These are phyloP conservation scores for Bufo gargarizans DNA, from an alignment of 2,113 vertebrate genomes.

Conservation along the genomic window DNA sequence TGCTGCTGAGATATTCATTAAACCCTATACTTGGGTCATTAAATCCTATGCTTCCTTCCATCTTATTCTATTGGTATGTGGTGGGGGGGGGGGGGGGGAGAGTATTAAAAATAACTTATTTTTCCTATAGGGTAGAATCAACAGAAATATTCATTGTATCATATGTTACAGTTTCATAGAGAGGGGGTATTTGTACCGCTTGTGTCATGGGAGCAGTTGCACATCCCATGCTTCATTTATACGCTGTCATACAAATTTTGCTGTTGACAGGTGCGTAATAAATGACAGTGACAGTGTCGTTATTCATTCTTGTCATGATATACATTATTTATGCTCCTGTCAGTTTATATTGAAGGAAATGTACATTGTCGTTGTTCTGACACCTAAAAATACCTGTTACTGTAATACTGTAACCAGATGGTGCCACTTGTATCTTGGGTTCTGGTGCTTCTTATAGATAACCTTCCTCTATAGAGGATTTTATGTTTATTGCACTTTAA, in stretches of 20 bases:
- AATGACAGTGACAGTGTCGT: neutral
- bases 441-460: neutral
- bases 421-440: neutral
- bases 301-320: neutral
- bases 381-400: neutral
- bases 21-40: neutral
- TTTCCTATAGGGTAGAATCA: neutral
- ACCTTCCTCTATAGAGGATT: neutral
- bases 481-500: neutral
- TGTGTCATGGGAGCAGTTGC: neutral
- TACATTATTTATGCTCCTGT: constrained; percentile 15
- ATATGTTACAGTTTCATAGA: neutral
- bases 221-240: neutral
- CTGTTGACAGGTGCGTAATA: neutral
- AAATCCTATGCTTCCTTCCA: neutral
- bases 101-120: too few species aligned
- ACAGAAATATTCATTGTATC: neutral
- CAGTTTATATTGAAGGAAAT: neutral
- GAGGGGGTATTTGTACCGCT: neutral
- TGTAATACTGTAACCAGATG: neutral
- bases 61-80: neutral
- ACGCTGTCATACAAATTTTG: neutral
- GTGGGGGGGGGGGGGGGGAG: too few species aligned
- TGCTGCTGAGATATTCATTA: neutral
- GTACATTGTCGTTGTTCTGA: neutral